A percentile compares a stretch with the other conserved stretches of the same genome.
phyloP scores from a whole-genome alignment of 2,797 vertebrate species.

The Esox lucius region DNA sequence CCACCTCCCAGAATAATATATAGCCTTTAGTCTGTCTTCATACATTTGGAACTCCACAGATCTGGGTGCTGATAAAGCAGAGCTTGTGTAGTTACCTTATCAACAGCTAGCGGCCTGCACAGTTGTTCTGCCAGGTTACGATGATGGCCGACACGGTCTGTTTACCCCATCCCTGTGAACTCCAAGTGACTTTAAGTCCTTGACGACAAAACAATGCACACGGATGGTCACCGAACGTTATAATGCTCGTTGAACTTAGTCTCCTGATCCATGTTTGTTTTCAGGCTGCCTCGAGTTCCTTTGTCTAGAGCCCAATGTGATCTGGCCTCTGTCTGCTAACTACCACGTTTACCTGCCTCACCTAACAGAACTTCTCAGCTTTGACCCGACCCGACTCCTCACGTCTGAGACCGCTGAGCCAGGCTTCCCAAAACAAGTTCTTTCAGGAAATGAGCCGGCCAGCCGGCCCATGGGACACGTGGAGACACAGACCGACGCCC shows the following conservation, averaged over 20 bases:
- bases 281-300: neutral
- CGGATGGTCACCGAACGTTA: neutral
- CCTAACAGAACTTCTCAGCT: no score
- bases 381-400: slow-evolving; percentile 19
- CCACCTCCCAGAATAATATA: slow-evolving; percentile 24
- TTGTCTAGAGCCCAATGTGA: neutral
- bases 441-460: slow-evolving; percentile 49
- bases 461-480: slow-evolving; percentile 16
- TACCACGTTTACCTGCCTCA: no score
- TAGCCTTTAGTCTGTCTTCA: slow-evolving; percentile 13
- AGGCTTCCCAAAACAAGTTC: slow-evolving; percentile 33
- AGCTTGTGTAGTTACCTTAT: slow-evolving; percentile 2
- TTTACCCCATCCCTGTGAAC: neutral
- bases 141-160: neutral
- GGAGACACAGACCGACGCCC: no score
- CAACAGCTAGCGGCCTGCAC: neutral
- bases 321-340: neutral
- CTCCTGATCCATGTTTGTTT: neutral
- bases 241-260: neutral
- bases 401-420: slow-evolving; percentile 37
- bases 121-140: neutral
- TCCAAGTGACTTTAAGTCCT: neutral
- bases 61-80: slow-evolving; percentile 23
- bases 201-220: neutral
- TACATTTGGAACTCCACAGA: slow-evolving; percentile 22